Evolutionary conservation across 2,797 vertebrate genomes (phyloP).

Genomic region (Eulemur rubriventer): DNA sequence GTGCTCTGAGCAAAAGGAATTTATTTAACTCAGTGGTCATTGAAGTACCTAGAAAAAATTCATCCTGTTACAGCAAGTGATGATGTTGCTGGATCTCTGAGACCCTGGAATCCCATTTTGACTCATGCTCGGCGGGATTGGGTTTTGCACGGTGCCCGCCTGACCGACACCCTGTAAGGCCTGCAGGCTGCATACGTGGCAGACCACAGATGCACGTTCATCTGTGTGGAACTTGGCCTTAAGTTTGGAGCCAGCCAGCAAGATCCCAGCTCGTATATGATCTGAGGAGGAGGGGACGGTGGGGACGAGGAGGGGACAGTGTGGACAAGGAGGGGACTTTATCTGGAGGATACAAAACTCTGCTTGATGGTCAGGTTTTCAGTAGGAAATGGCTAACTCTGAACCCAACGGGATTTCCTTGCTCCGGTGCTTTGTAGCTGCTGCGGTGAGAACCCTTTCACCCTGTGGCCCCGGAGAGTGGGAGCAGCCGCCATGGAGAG

Average conservation of each 20-base stretch:
- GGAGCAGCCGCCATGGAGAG: fast-evolving
- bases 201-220: fast-evolving
- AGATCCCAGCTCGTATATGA: background rate
- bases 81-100: background rate
- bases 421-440: fast-evolving
- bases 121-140: background rate
- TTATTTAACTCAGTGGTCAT: background rate
- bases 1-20: background rate
- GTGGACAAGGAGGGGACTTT: fast-evolving
- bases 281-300: background rate
- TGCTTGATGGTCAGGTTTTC: slow-evolving; percentile 62
- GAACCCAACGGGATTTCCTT: background rate
- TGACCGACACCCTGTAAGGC: background rate
- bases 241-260: background rate
- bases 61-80: background rate
- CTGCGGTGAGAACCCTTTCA: background rate
- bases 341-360: background rate
- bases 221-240: background rate
- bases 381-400: slow-evolving; percentile 46
- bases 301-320: fast-evolving
- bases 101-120: background rate
- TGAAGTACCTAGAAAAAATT: background rate
- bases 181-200: fast-evolving
- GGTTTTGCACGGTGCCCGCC: background rate
- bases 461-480: fast-evolving